These are phyloP conservation scores for Nineta flava DNA, from an alignment of 2,888 invertebrate genomes.

Conservation along the genomic window DNA sequence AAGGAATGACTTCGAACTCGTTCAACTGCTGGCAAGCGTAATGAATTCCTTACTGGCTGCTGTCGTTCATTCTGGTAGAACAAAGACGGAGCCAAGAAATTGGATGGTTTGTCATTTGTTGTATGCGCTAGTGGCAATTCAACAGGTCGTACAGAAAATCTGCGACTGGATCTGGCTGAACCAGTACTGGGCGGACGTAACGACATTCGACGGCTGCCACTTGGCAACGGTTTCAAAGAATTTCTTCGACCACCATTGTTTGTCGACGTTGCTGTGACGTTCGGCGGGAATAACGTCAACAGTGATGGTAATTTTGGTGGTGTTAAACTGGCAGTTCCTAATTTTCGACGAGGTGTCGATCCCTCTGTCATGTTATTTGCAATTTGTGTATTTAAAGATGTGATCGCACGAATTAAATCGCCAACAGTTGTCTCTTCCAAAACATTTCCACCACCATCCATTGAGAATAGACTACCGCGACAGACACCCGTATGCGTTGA, in stretches of 20 bases:
- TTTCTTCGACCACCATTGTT: slow-evolving; percentile 18
- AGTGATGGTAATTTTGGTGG: slow-evolving; percentile 32
- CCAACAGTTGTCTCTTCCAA: slow-evolving; percentile 71
- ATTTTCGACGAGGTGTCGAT: slow-evolving; percentile 29
- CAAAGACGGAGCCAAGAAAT: not conserved
- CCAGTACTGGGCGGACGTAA: slow-evolving; percentile 18
- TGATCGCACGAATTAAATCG: slow-evolving; percentile 61
- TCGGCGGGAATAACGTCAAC: slow-evolving; percentile 29
- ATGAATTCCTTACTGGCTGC: not conserved
- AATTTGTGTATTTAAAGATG: slow-evolving; percentile 43
- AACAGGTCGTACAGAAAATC: slow-evolving; percentile 11
- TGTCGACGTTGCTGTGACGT: slow-evolving; percentile 11
- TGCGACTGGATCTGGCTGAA: slow-evolving; percentile 2
- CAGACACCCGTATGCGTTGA: slow-evolving; percentile 18
- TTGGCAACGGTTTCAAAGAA: slow-evolving; percentile 20
- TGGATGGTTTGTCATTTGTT: not conserved
- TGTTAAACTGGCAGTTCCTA: slow-evolving; percentile 34
- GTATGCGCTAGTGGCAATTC: not conserved
- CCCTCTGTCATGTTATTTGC: slow-evolving; percentile 23
- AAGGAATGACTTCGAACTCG: not conserved
- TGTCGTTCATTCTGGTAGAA: not conserved
- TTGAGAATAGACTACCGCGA: slow-evolving; percentile 10
- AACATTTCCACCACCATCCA: slow-evolving; percentile 34
- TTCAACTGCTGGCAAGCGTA: not conserved
- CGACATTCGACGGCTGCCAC: slow-evolving; percentile 12